Conservation (phyloP, 2,797 vertebrate species). For the Bufotes viridis region DNA sequence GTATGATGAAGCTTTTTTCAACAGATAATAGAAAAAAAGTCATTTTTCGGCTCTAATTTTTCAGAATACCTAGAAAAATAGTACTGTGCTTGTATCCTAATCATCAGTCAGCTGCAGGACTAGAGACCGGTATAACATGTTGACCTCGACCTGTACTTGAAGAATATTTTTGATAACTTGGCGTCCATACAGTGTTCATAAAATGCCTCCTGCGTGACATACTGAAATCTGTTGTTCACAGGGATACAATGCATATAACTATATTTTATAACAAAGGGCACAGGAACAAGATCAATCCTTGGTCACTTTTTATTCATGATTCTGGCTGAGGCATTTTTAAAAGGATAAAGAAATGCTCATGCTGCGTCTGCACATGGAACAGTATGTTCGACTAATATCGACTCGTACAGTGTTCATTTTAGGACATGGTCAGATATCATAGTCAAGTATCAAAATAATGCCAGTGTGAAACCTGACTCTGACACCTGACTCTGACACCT, state of each 20-base stretch:
- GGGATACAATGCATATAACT: neutral
- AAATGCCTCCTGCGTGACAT: constrained; percentile 6
- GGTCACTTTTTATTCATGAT: neutral
- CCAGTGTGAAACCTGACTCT: too few species aligned
- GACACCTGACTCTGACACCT: too few species aligned
- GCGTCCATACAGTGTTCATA: too few species aligned
- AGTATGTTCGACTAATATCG: neutral
- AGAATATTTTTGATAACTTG: neutral
- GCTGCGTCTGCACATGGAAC: neutral
- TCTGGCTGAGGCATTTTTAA: neutral
- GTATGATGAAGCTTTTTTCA: neutral
- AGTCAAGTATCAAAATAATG: too few species aligned
- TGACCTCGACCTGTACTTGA: neutral
- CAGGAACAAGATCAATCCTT: neutral
- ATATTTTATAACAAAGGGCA: neutral
- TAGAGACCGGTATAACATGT: neutral
- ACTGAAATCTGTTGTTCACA: neutral
- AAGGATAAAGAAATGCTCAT: neutral
- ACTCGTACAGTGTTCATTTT: too few species aligned
- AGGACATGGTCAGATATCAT: too few species aligned
- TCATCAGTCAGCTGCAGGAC: neutral
- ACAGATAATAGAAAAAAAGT: neutral
- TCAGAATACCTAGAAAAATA: neutral
- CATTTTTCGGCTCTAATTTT: neutral
- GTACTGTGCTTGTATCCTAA: neutral